These are phyloP conservation scores for Pygmarrhopalites habei DNA, from an alignment of 1,140 invertebrate genomes.

Conservation along the genomic window DNA sequence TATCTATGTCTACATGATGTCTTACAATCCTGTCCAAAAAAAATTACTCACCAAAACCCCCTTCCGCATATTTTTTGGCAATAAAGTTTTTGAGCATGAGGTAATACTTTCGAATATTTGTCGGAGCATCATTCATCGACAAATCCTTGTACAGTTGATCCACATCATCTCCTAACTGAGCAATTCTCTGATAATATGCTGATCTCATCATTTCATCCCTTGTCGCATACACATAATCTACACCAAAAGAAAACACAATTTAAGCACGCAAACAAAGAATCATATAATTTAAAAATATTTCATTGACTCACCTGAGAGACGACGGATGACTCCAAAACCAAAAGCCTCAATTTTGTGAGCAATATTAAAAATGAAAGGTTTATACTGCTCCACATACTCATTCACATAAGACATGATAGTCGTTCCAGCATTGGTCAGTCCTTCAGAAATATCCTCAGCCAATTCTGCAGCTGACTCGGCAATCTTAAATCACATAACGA, in stretches of 20 bases:
- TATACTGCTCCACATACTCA: constrained; percentile 32
- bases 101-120: constrained; percentile 67
- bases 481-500: neutral
- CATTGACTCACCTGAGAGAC: constrained; percentile 21
- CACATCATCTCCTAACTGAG: constrained; percentile 69
- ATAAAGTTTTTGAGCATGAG: constrained; percentile 54
- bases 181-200: constrained; percentile 66
- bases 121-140: constrained; percentile 59
- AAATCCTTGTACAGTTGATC: constrained; percentile 68
- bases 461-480: constrained; percentile 9
- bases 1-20: no score
- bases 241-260: constrained; percentile 7
- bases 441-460: constrained; percentile 17
- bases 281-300: neutral
- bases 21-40: no score
- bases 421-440: neutral
- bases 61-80: constrained; percentile 50
- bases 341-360: constrained; percentile 23
- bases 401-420: constrained; percentile 7
- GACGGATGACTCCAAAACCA: constrained; percentile 14
- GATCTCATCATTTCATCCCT: constrained; percentile 69
- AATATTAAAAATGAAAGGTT: constrained; percentile 34
- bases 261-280: neutral
- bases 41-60: constrained; percentile 9
- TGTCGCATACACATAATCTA: constrained; percentile 70